Evolutionary conservation across 2,797 vertebrate genomes (phyloP).

Genomic region (Otolemur crassicaudatus): DNA sequence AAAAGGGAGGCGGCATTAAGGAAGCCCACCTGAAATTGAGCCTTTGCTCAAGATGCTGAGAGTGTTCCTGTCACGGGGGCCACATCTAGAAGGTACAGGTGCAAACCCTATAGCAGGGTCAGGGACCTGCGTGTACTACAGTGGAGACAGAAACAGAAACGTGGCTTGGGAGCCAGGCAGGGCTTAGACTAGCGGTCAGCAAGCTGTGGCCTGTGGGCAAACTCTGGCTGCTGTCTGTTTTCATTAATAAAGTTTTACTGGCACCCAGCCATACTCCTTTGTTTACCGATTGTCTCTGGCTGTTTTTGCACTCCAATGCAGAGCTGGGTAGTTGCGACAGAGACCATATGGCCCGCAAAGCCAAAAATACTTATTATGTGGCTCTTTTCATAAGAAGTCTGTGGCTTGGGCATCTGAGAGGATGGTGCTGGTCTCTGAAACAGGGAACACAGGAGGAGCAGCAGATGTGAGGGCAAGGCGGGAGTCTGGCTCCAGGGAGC

Average conservation of each 20-base stretch:
- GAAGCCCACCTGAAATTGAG: not conserved
- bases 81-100: not conserved
- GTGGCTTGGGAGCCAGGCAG: accelerated
- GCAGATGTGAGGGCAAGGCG: not conserved
- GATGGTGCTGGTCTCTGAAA: not conserved
- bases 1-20: not conserved
- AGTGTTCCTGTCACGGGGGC: not conserved
- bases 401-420: not conserved
- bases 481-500: not conserved
- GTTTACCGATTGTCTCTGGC: not conserved
- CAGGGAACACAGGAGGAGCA: not conserved
- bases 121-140: too few species aligned
- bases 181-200: not conserved
- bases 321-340: not conserved
- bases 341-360: not conserved
- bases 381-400: not conserved
- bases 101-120: too few species aligned
- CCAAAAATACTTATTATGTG: not conserved
- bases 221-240: not conserved
- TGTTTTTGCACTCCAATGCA: not conserved
- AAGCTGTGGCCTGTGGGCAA: not conserved
- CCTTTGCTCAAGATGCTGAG: not conserved
- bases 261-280: not conserved
- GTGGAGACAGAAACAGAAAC: not conserved
- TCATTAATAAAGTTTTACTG: not conserved